Base-by-base conservation (phyloP, 2,113 vertebrate species). In the Tichodroma muraria region DNA sequence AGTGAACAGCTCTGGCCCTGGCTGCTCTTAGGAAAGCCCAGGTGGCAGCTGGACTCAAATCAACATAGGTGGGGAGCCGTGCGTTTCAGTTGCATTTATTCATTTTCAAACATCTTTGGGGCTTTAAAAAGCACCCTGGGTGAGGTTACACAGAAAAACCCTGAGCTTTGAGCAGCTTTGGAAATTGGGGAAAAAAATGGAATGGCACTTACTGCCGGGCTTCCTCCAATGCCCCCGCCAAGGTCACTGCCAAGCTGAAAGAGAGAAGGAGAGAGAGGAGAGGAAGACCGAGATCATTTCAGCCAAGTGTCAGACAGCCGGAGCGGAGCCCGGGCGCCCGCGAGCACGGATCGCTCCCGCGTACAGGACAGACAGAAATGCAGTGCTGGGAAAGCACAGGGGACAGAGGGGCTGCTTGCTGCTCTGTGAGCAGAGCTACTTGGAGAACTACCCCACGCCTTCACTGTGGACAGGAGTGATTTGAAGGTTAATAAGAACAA, bases 201-300 rank as follows among this genome's bases (percentile, higher is more conserved):
- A 96, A 97, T 97, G 97, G 98, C 97, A 99, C 99, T 99, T 99
- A 99, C 99, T 98, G 99, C 99, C 97, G 99, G 99, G 98, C 99
- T 99, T 98, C 99, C 99, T 98, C 99, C 99, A 98, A 99, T 99
- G 98, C 99, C 99, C 98, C 99, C 99, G 98, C 99, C 99, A 98
- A 99, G 98, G 98, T 99, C 99, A 98, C 99, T 99, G 97, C 99
- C 99, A 98, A 99, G 98, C 99, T 99, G 98, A 95, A 99, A 98
- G 96, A 98, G 97, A 98, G 98, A 98, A 98, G 97, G 85, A 97
- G 97, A 97, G 96, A 98, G 92, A 97, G 95, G 87, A 94, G 96
- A 96, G 95, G 93, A 91, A 96, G 97, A 97, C 97, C 93, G 97
- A 98, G 98, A 97, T 97, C 95, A 98, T 97, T 97, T 94, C 77